Evolutionary conservation across 1,140 invertebrate species (phyloP).

Genomic region (Grapholita molesta): DNA sequence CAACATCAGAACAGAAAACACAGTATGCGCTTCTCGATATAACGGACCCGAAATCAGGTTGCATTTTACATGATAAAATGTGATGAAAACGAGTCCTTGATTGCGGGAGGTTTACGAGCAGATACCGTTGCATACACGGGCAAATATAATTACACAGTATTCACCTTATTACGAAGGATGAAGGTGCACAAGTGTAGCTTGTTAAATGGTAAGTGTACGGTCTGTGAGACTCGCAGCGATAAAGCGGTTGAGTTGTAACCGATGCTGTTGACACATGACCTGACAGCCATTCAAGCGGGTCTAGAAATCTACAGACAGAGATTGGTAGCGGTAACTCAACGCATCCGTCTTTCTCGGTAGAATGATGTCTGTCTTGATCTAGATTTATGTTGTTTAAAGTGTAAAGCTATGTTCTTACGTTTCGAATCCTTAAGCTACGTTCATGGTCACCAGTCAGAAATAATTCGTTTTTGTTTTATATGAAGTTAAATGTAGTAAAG

Average conservation of each 20-base stretch:
- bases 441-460: too few species aligned
- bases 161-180: not conserved
- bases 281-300: not conserved
- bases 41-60: not conserved
- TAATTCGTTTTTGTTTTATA: too few species aligned
- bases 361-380: slow-evolving; percentile 26
- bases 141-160: not conserved
- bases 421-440: too few species aligned
- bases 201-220: not conserved
- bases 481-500: too few species aligned
- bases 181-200: not conserved
- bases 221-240: not conserved
- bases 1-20: not conserved
- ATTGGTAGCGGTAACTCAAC: not conserved
- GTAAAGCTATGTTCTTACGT: too few species aligned
- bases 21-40: too few species aligned
- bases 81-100: slow-evolving; percentile 14
- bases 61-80: slow-evolving; percentile 9
- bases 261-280: not conserved
- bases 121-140: slow-evolving; percentile 10
- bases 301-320: slow-evolving; percentile 8
- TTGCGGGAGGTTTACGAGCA: slow-evolving; percentile 11
- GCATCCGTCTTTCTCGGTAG: not conserved
- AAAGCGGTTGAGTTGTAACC: not conserved
- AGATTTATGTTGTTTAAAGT: slow-evolving; percentile 26